phyloP scores from a whole-genome alignment of 2,797 vertebrate genomes.

The Acridotheres tristis region DNA sequence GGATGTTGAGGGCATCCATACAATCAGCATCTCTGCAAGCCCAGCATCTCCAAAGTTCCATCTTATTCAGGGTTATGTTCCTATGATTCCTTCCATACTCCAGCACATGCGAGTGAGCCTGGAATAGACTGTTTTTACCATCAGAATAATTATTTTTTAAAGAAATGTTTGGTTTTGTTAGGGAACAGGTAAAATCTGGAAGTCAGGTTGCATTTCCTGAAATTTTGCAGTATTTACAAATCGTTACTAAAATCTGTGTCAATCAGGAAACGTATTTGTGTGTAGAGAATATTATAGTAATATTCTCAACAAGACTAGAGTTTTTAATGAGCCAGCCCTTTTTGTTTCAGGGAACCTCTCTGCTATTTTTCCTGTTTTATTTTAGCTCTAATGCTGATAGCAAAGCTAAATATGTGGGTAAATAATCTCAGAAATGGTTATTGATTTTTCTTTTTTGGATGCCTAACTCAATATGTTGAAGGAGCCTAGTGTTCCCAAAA shows the following conservation, averaged over 20 bases:
- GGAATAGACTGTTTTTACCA: background rate
- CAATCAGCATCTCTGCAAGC: background rate
- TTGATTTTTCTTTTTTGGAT: background rate
- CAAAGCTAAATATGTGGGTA: background rate
- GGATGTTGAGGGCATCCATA: background rate
- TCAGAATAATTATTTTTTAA: background rate
- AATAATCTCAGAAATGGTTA: background rate
- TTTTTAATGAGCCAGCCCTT: background rate
- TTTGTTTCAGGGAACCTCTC: background rate
- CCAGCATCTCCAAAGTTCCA: background rate
- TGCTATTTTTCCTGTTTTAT: background rate
- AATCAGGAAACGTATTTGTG: background rate
- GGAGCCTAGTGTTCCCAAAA: background rate
- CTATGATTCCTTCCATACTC: background rate
- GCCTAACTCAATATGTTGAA: background rate
- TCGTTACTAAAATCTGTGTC: background rate
- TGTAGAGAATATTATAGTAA: background rate
- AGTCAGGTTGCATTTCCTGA: background rate
- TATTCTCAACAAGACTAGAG: background rate
- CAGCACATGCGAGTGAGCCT: fast-evolving
- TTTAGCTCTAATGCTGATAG: background rate
- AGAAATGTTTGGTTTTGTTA: background rate
- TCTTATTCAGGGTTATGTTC: background rate
- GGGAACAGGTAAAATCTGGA: background rate
- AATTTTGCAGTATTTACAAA: background rate